phyloP scores from a whole-genome alignment of 2,888 invertebrate genomes.

The Papilio gigon region DNA sequence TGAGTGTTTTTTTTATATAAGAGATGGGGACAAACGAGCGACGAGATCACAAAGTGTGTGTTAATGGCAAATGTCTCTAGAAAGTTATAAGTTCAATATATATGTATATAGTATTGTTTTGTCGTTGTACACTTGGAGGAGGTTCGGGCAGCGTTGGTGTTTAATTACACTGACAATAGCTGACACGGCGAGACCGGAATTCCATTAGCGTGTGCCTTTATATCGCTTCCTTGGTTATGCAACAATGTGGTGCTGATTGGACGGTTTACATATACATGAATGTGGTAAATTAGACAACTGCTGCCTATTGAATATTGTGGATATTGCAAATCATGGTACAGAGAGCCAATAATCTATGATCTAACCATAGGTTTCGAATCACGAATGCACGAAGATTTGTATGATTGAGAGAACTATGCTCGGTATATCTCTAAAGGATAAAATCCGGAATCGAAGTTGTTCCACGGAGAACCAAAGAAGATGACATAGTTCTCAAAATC shows the following conservation, averaged over 20 bases:
- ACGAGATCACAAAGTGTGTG: too few relatives aligned
- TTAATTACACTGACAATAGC: constrained; percentile 9
- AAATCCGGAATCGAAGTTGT: too few relatives aligned
- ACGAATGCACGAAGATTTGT: too few relatives aligned
- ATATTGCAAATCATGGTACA: constrained; percentile 7
- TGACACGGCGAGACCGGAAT: constrained; percentile 24
- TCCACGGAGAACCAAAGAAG: too few relatives aligned
- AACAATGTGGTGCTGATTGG: constrained; percentile 32
- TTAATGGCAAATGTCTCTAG: too few relatives aligned
- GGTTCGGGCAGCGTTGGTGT: neutral
- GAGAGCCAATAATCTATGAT: neutral
- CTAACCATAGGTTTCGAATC: neutral
- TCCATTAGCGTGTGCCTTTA: constrained; percentile 25
- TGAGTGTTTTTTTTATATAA: too few relatives aligned
- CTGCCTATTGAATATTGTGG: neutral
- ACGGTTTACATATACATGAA: neutral
- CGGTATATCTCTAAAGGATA: neutral
- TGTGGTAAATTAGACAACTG: neutral
- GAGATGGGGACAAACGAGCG: too few relatives aligned
- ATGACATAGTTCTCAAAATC: too few relatives aligned
- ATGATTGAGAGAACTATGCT: too few relatives aligned
- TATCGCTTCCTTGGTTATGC: constrained; percentile 8
- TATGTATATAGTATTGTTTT: too few relatives aligned
- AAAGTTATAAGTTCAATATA: too few relatives aligned
- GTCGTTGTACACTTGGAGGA: neutral